phyloP scores from a whole-genome alignment of 2,888 invertebrate genomes.

The Netelia inedita region DNA sequence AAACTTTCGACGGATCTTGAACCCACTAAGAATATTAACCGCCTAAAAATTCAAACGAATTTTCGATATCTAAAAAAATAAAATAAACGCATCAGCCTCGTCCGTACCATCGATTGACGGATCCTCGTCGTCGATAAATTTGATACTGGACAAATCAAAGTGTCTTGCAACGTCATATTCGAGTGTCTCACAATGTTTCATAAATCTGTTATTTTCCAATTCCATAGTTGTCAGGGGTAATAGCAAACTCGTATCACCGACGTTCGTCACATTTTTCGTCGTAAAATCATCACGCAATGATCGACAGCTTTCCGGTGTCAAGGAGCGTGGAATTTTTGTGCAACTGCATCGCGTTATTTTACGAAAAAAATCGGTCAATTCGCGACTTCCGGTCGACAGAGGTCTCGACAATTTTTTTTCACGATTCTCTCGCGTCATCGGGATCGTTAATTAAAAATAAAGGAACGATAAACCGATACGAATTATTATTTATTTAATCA shows the following conservation, averaged over 20 bases:
- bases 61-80: neutral
- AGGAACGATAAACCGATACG: neutral
- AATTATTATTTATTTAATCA: neutral
- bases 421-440: constrained; percentile 59
- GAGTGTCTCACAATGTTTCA: constrained; percentile 13
- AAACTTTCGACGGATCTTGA: constrained; percentile 8
- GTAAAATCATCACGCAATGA: constrained; percentile 34
- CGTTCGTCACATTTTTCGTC: constrained; percentile 21
- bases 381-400: constrained; percentile 61
- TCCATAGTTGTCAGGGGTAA: constrained; percentile 30
- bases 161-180: constrained; percentile 69
- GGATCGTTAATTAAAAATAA: neutral
- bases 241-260: constrained; percentile 24
- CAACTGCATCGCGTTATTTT: constrained; percentile 81
- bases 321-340: constrained; percentile 64
- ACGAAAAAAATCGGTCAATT: constrained; percentile 77
- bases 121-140: constrained; percentile 83
- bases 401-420: constrained; percentile 59
- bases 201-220: constrained; percentile 7
- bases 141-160: constrained; percentile 81
- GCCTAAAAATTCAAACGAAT: neutral
- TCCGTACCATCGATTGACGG: constrained; percentile 60
- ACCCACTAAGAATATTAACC: neutral
- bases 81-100: neutral
- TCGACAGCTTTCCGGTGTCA: constrained; percentile 70